Base-by-base conservation (phyloP, 1,140 invertebrate species). In the Yoshiicerus persimilis region DNA sequence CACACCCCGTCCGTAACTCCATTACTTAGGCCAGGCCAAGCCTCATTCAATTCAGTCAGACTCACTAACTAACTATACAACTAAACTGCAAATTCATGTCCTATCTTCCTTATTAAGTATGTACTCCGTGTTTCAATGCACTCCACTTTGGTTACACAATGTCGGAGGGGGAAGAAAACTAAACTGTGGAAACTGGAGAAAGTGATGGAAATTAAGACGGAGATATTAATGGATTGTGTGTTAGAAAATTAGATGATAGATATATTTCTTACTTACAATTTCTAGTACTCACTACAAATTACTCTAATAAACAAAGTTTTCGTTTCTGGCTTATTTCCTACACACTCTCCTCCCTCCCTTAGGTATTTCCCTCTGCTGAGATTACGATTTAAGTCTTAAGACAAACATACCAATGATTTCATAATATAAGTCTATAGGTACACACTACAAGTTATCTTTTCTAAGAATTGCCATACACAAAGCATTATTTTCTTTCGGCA, bases 171-270 rank as follows among this genome's bases (percentile, higher is more conserved):
- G 8, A n/a, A 56, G 2, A n/a, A 56, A 56, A 56, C 47, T 56
- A 56, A 56, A 56, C n/a, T n/a, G 47, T 56, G 16, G 47, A 56
- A 56, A 56, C 16, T n/a, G n/a, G 47, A n/a, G 47, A 56, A 20
- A 56, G 47, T 80, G 75, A 80, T 80, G 75, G 32, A 80, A 80
- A 80, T 80, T 34, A 80, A 80, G 75, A 80, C 38, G 75, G 75
- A 80, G 32, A 36, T 80, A 80, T 80, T 80, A 80, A 80, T 80
- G 75, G 75, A 36, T 80, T 36, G 34, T 34, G 32, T 80, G 75
- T 34, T 20, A 80, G 75, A 80, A 80, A 36, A 80, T 80, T 36
- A 80, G 30, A 56, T 56, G 47, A 56, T 56, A 56, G 47, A n/a
- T 56, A 56, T 56, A 56, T 56, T 56, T n/a, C n/a, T n/a, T n/a